Conservation (phyloP, 2,113 vertebrate genomes). For the Seriola dumerili region DNA sequence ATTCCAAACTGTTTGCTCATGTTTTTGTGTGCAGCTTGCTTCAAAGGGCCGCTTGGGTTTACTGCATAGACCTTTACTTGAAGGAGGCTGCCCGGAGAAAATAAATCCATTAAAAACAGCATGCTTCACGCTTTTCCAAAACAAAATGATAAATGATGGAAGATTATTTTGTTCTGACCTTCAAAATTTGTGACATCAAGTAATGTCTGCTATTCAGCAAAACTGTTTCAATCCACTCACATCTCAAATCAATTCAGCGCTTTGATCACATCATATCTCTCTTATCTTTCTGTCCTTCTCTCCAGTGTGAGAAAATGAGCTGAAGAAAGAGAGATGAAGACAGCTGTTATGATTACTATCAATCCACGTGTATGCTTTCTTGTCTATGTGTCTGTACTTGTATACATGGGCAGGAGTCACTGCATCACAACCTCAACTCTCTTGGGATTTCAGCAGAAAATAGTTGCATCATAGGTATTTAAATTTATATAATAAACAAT, state of each 20-base stretch:
- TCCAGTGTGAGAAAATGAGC: conserved; percentile 44
- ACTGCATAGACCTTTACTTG: not conserved
- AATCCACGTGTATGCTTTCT: not conserved
- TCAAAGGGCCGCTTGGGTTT: not conserved
- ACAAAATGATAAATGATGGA: not conserved
- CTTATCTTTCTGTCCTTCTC: conserved; percentile 28
- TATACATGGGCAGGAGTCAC: not conserved
- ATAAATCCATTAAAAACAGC: conserved; percentile 8
- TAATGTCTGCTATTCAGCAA: not conserved
- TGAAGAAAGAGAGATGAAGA: conserved; percentile 36
- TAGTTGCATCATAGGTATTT: not conserved
- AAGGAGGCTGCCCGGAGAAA: not conserved
- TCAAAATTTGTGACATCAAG: conserved; percentile 22
- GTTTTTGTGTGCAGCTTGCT: conserved; percentile 10
- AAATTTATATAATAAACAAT: not conserved
- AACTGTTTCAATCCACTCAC: conserved; percentile 50
- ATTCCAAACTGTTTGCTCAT: conserved; percentile 3
- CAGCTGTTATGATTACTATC: conserved; percentile 26
- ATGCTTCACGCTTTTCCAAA: conserved; percentile 8
- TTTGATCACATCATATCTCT: conserved; percentile 46
- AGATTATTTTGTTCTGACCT: not conserved
- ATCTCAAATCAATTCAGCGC: conserved; percentile 53
- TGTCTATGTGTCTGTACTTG: not conserved
- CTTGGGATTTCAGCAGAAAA: not conserved
- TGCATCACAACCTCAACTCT: not conserved